phyloP scores from a whole-genome alignment of 2,113 vertebrate species.

The Polyodon spathula region DNA sequence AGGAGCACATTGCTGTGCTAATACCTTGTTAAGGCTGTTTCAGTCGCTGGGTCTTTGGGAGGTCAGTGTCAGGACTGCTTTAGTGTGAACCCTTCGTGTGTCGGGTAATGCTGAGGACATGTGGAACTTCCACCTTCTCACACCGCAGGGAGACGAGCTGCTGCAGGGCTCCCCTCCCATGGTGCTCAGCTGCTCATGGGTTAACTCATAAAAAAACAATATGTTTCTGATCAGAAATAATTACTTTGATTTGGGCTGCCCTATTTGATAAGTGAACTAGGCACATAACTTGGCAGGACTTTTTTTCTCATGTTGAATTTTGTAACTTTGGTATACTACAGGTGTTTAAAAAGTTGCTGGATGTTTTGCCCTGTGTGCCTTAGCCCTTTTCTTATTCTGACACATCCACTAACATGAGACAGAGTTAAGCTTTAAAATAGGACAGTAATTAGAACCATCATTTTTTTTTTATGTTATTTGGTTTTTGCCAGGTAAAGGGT shows the following conservation, averaged over 20 bases:
- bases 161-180: constrained; percentile 21
- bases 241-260: constrained; percentile 33
- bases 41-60: constrained; percentile 53
- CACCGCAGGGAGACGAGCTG: constrained; percentile 29
- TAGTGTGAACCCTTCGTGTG: constrained; percentile 52
- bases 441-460: constrained; percentile 35
- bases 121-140: constrained; percentile 36
- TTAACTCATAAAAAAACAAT: constrained; percentile 35
- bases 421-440: constrained; percentile 24
- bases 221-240: constrained; percentile 40
- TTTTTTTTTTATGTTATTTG: no score
- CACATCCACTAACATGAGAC: constrained; percentile 34
- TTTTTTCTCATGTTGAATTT: constrained; percentile 11
- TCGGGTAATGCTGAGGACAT: constrained; percentile 43
- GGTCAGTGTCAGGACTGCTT: constrained; percentile 66
- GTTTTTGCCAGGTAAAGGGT: no score
- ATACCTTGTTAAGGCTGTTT: constrained; percentile 63
- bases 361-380: constrained; percentile 25
- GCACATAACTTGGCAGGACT: constrained; percentile 14
- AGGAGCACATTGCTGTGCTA: constrained; percentile 43
- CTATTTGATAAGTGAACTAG: constrained; percentile 32
- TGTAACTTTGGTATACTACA: constrained; percentile 20
- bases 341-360: constrained; percentile 40
- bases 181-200: constrained; percentile 11
- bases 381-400: constrained; percentile 32